These are phyloP conservation scores for Hippoglossus stenolepis DNA, from an alignment of 2,113 vertebrate genomes.

Conservation along the genomic window DNA sequence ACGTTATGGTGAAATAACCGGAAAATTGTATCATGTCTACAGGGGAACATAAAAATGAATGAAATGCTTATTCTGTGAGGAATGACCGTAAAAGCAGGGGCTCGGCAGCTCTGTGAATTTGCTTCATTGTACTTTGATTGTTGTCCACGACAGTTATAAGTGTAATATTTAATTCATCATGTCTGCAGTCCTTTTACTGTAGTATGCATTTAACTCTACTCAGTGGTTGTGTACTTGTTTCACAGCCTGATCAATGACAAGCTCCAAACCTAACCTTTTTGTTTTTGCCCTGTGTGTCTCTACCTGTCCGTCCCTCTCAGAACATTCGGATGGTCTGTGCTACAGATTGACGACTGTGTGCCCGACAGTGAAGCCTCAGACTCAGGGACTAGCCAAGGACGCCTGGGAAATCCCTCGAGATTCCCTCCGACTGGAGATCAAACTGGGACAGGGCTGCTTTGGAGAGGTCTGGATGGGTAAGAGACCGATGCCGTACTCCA, in stretches of 20 bases:
- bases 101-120: too few species aligned
- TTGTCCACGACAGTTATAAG: too few species aligned
- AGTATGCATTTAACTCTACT: too few species aligned
- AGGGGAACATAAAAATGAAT: too few species aligned
- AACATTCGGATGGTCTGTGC: slow-evolving; percentile 96
- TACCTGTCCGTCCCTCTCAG: slow-evolving; percentile 68
- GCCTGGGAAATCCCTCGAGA: slow-evolving; percentile 99
- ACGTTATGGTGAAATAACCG: too few species aligned
- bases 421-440: slow-evolving; percentile 94
- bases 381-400: slow-evolving; percentile 97
- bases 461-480: slow-evolving; percentile 99
- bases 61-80: too few species aligned
- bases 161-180: background rate
- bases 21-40: too few species aligned
- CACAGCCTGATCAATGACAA: background rate
- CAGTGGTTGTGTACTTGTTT: too few species aligned
- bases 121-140: too few species aligned
- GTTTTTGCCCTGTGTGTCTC: background rate
- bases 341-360: slow-evolving; percentile 95
- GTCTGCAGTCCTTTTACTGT: background rate
- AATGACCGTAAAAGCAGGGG: too few species aligned
- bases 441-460: slow-evolving; percentile 98
- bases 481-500: slow-evolving; percentile 28
- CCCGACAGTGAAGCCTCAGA: slow-evolving; percentile 98
- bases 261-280: background rate